Percentiles rank a stretch among this genome's conserved stretches.
phyloP scores from a whole-genome alignment of 1,140 invertebrate species.

The Drosophila ironensis region DNA sequence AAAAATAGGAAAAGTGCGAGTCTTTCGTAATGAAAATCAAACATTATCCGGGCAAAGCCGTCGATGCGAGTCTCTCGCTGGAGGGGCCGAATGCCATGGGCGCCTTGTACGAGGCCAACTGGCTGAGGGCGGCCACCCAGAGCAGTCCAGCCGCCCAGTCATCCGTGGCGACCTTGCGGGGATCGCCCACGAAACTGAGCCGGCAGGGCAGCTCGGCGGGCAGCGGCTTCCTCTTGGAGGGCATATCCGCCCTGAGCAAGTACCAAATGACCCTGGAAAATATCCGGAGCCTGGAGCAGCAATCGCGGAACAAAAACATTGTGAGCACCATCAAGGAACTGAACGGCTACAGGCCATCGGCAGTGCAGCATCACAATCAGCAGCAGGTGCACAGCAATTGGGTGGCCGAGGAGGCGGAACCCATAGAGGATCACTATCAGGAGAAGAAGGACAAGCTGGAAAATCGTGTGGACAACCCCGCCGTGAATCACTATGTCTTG shows the following conservation, averaged over 20 bases:
- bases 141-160: conserved; percentile 28
- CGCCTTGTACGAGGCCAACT: conserved; percentile 91
- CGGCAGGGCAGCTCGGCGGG: conserved; percentile 63
- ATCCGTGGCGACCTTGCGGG: conserved; percentile 53
- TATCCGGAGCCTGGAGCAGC: conserved; percentile 67
- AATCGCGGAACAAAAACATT: conserved; percentile 49
- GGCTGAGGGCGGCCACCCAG: conserved; percentile 85
- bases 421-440: not conserved
- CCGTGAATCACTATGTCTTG: conserved; percentile 71
- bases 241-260: conserved; percentile 84
- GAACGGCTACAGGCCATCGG: conserved; percentile 84
- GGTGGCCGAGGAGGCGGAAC: conserved; percentile 75
- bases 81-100: conserved; percentile 87
- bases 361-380: conserved; percentile 83
- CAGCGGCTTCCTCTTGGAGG: conserved; percentile 79
- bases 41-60: conserved; percentile 90
- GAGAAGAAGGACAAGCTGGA: not conserved
- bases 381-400: conserved; percentile 83
- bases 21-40: conserved; percentile 88
- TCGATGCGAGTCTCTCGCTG: conserved; percentile 84
- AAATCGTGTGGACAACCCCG: not conserved
- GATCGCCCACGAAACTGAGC: conserved; percentile 19
- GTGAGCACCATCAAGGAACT: conserved; percentile 83
- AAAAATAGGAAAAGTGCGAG: conserved; percentile 25
- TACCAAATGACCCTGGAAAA: conserved; percentile 85